Evolutionary conservation across 2,797 vertebrate genomes (phyloP).

Genomic region (Luscinia luscinia): DNA sequence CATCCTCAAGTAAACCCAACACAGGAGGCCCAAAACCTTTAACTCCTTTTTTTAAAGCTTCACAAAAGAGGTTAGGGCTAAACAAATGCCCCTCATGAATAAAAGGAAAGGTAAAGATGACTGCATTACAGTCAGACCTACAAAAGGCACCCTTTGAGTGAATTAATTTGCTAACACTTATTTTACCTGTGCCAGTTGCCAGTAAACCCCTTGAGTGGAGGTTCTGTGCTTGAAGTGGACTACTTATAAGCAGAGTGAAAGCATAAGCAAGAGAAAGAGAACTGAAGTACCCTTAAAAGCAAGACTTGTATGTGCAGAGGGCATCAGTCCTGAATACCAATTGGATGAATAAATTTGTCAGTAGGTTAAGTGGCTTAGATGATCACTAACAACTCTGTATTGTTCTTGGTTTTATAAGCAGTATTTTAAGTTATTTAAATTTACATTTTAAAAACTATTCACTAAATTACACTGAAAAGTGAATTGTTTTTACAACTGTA

Average conservation of each 20-base stretch:
- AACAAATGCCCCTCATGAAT: constrained; percentile 36
- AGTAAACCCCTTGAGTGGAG: constrained; percentile 32
- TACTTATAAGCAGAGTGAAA: neutral
- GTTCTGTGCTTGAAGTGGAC: constrained; percentile 18
- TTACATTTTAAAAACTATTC: neutral
- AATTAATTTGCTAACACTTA: constrained; percentile 63
- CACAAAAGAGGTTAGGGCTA: constrained; percentile 53
- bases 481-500: neutral
- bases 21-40: constrained; percentile 48
- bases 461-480: neutral
- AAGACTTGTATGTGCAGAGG: neutral
- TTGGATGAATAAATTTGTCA: neutral
- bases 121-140: constrained; percentile 27
- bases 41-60: constrained; percentile 37
- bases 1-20: constrained; percentile 57
- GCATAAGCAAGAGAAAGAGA: constrained; percentile 11
- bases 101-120: constrained; percentile 44
- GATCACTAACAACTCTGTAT: neutral
- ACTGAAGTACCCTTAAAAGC: constrained; percentile 29
- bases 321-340: neutral
- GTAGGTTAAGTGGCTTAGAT: constrained; percentile 8
- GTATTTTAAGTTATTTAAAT: neutral
- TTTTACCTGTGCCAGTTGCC: constrained; percentile 50
- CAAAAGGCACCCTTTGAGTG: constrained; percentile 45
- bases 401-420: neutral